These are phyloP conservation scores for Hyperoodon ampullatus DNA, from an alignment of 2,113 vertebrate species.

Conservation along the genomic window DNA sequence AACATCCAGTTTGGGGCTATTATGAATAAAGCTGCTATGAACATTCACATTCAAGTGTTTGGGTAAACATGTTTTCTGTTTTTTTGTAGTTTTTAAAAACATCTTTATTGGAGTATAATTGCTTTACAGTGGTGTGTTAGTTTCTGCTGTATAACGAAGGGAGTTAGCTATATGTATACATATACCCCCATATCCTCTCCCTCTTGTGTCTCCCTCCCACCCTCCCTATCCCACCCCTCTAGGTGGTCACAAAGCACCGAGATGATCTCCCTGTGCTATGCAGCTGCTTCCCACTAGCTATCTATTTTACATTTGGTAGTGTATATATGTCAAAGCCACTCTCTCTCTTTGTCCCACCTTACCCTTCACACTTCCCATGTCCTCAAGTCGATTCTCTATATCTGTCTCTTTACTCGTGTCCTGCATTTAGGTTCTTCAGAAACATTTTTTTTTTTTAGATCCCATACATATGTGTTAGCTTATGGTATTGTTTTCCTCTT, in stretches of 20 bases:
- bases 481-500: not conserved
- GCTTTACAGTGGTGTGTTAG: not conserved
- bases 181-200: not conserved
- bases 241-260: not conserved
- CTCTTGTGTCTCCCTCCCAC: too few relatives aligned
- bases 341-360: too few relatives aligned
- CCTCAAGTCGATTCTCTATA: too few relatives aligned
- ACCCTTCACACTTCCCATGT: too few relatives aligned
- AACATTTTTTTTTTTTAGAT: not conserved
- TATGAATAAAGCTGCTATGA: too few relatives aligned
- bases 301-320: not conserved
- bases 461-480: not conserved
- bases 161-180: not conserved
- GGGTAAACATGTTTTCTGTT: too few relatives aligned
- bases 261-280: not conserved
- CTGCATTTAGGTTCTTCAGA: too few relatives aligned
- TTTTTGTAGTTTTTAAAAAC: too few relatives aligned
- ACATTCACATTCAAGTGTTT: too few relatives aligned
- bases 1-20: too few relatives aligned
- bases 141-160: not conserved
- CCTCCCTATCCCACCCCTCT: too few relatives aligned
- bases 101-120: not conserved
- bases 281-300: not conserved
- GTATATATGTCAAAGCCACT: not conserved
- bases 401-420: too few relatives aligned